Conservation (phyloP, 2,888 invertebrate genomes). For the Ametastegia equiseti region DNA sequence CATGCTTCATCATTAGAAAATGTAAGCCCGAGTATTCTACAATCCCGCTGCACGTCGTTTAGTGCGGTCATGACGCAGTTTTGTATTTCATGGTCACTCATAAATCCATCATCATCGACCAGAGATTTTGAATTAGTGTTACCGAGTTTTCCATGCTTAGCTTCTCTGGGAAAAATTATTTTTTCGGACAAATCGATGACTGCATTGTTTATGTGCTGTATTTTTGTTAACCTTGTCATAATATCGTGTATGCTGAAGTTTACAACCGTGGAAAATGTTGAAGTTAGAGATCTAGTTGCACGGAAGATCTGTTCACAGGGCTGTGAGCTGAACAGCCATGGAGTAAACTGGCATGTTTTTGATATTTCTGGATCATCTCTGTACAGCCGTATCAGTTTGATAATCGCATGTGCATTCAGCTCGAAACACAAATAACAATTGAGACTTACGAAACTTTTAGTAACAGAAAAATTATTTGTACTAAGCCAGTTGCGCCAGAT, state of each 20-base stretch:
- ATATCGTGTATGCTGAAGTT: slow-evolving; percentile 6
- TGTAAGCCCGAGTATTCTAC: slow-evolving; percentile 12
- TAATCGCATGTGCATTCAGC: slow-evolving; percentile 46
- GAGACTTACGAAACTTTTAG: slow-evolving; percentile 47
- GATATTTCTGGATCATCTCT: slow-evolving; percentile 17
- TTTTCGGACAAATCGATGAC: slow-evolving; percentile 12
- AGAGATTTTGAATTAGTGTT: neutral
- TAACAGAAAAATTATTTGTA: slow-evolving; percentile 9
- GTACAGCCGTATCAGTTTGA: slow-evolving; percentile 32
- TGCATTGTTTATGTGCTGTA: slow-evolving; percentile 23
- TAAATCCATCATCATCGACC: neutral
- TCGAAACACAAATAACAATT: slow-evolving; percentile 50
- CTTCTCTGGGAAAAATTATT: slow-evolving; percentile 11
- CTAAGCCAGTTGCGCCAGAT: slow-evolving; percentile 49
- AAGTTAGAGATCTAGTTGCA: neutral
- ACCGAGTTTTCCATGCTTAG: slow-evolving; percentile 11
- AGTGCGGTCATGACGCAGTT: slow-evolving; percentile 11
- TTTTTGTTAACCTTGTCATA: slow-evolving; percentile 11
- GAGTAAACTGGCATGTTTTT: slow-evolving; percentile 12
- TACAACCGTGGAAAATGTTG: slow-evolving; percentile 28
- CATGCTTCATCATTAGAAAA: neutral
- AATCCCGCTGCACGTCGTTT: neutral
- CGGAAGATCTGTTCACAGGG: slow-evolving; percentile 17
- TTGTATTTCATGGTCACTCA: slow-evolving; percentile 19
- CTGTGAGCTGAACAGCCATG: slow-evolving; percentile 29